These are phyloP conservation scores for Netelia virgata DNA, from an alignment of 2,888 invertebrate species.

Conservation along the genomic window DNA sequence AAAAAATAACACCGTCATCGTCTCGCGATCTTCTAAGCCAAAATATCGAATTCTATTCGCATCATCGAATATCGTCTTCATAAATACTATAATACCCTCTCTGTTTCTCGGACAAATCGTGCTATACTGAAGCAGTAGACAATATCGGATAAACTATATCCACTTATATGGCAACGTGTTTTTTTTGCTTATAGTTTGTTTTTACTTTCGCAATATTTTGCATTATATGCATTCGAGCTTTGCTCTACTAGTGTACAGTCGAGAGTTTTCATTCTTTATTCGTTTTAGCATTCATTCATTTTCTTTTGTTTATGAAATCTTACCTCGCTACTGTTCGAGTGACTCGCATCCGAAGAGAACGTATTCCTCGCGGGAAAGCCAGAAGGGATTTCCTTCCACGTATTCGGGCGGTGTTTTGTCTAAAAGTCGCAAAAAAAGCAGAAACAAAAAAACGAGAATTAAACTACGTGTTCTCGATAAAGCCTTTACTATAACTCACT, in stretches of 20 bases:
- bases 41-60: slow-evolving; percentile 3
- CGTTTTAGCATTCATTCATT: neutral
- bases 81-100: slow-evolving; percentile 54
- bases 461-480: neutral
- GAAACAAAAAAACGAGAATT: neutral
- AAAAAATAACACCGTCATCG: slow-evolving; percentile 8
- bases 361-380: slow-evolving; percentile 84
- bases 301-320: slow-evolving; percentile 12
- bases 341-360: slow-evolving; percentile 84
- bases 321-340: slow-evolving; percentile 76
- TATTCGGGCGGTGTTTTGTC: slow-evolving; percentile 83
- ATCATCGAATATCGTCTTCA: slow-evolving; percentile 14
- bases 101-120: slow-evolving; percentile 60
- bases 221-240: slow-evolving; percentile 59
- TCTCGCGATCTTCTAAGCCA: neutral
- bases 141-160: slow-evolving; percentile 81
- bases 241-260: slow-evolving; percentile 50
- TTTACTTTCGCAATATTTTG: slow-evolving; percentile 36
- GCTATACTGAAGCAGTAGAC: slow-evolving; percentile 71
- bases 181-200: slow-evolving; percentile 72
- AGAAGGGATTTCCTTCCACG: slow-evolving; percentile 83
- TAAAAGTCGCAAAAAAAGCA: slow-evolving; percentile 67
- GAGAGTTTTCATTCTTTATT: slow-evolving; percentile 23
- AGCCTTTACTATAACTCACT: neutral
- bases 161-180: slow-evolving; percentile 76